phyloP scores from a whole-genome alignment of 2,113 vertebrate genomes.

The Corythornis madagascariensis region DNA sequence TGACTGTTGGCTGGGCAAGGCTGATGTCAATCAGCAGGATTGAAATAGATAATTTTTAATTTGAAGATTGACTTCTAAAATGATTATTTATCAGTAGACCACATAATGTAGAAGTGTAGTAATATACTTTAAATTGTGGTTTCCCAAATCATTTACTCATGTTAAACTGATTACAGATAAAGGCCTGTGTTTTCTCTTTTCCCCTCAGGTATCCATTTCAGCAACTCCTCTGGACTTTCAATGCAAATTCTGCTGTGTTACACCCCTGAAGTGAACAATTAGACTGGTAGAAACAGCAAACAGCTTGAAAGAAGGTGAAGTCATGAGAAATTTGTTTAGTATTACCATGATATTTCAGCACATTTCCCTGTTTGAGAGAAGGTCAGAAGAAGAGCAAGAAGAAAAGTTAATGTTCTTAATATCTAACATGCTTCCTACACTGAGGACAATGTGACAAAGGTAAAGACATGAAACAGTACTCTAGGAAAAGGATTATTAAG shows the following conservation, averaged over 20 bases:
- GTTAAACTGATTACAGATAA: neutral
- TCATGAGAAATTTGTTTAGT: neutral
- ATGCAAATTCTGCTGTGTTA: neutral
- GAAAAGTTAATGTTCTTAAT: neutral
- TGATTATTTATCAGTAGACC: neutral
- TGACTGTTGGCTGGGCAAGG: neutral
- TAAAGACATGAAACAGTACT: neutral
- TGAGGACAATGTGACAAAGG: neutral
- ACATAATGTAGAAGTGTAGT: neutral
- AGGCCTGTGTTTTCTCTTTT: neutral
- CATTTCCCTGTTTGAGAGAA: neutral
- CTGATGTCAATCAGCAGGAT: neutral
- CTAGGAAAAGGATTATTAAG: neutral
- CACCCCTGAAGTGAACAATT: neutral
- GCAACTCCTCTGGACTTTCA: neutral
- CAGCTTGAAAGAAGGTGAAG: neutral
- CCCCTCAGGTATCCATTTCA: neutral
- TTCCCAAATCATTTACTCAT: neutral
- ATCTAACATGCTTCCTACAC: neutral
- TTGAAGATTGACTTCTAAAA: neutral
- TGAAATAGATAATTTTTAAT: neutral
- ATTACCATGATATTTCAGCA: neutral
- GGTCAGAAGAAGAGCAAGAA: neutral
- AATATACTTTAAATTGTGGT: neutral
- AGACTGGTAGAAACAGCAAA: neutral